These are phyloP conservation scores for Danio albolineatus DNA, from an alignment of 2,797 vertebrate genomes.

Conservation along the genomic window DNA sequence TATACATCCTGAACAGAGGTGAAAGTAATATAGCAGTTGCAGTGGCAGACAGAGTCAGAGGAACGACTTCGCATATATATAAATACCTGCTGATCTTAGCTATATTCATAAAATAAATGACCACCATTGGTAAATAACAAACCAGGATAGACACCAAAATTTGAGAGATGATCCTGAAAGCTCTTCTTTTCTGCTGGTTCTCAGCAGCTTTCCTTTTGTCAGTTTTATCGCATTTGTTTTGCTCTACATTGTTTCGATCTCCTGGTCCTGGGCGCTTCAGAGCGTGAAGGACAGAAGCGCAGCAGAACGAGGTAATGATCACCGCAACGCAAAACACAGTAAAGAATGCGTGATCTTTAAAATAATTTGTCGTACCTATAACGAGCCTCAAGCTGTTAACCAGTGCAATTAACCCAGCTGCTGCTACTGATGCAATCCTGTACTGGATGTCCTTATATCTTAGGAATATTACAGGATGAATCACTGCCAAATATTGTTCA, in stretches of 20 bases:
- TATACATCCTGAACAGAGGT: constrained; percentile 16
- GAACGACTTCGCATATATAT: too few species aligned
- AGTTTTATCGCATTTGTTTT: not conserved
- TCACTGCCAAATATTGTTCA: constrained; percentile 34
- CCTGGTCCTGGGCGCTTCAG: constrained; percentile 21
- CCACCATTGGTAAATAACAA: constrained; percentile 25
- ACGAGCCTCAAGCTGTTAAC: not conserved
- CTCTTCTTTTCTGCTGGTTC: constrained; percentile 52
- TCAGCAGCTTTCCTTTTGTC: constrained; percentile 19
- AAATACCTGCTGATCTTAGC: not conserved
- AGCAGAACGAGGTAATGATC: constrained; percentile 19
- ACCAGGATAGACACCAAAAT: constrained; percentile 6
- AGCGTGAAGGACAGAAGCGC: constrained; percentile 23
- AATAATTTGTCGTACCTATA: not conserved
- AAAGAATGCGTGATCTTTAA: not conserved
- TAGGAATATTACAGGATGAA: constrained; percentile 9
- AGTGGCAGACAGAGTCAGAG: too few species aligned
- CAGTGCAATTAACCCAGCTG: not conserved
- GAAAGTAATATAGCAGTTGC: not conserved
- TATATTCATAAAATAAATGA: not conserved
- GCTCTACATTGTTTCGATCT: not conserved
- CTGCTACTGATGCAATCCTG: not conserved
- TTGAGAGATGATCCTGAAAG: constrained; percentile 41
- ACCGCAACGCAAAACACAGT: not conserved
- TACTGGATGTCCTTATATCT: not conserved